Evolutionary conservation across 2,888 invertebrate genomes (phyloP), one percentile per base, ranked within the genome.

Genomic region (Trachelus troglodyta): DNA sequence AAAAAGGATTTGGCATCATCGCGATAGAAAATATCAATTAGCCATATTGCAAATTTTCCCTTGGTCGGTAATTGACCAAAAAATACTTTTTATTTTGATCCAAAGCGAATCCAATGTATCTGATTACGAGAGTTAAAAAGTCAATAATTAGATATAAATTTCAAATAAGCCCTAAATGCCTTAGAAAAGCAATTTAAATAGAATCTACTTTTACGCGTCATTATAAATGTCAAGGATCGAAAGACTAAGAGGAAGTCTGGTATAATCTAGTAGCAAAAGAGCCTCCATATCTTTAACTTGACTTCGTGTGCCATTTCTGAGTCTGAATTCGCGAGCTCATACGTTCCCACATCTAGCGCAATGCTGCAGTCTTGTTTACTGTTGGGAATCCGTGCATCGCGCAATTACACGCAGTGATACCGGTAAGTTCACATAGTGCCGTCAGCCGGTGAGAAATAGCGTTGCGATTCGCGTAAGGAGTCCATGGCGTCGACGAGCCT

Each of bases 391-490:
- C 79, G 80, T 82, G 79, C 80, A 80, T 84, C 83, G 82, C 83
- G 84, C 85, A 86, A 86, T 85, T 85, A 85, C 83, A 81, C 82
- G 81, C 81, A 81, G 78, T 81, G 83, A 83, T 80, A 81, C 79
- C 79, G 81, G 74, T 76, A 35, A 74, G 71, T 71, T 71, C 71
- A 34, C 71, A 71, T 71, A 56, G 56, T 56, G 23, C 56, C 56
- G 56, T 56, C 74, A 79, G 79, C 81, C 79, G 74, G 74, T 82
- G 81, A 82, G 81, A 83, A 81, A 81, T 80, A 77, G 79, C 79
- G 78, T 78, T 74, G 37, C 79, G 76, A 81, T 75, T 74, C 75
- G 31, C 71, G 71, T 34, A 34, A 71, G 71, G 34, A 56, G 56
- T 56, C 56, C 71, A 9, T 15, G 71, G 71, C 71, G 71, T 71